These are phyloP conservation scores for Orestias chungarensis DNA, from an alignment of 2,797 vertebrate species.

Conservation along the genomic window DNA sequence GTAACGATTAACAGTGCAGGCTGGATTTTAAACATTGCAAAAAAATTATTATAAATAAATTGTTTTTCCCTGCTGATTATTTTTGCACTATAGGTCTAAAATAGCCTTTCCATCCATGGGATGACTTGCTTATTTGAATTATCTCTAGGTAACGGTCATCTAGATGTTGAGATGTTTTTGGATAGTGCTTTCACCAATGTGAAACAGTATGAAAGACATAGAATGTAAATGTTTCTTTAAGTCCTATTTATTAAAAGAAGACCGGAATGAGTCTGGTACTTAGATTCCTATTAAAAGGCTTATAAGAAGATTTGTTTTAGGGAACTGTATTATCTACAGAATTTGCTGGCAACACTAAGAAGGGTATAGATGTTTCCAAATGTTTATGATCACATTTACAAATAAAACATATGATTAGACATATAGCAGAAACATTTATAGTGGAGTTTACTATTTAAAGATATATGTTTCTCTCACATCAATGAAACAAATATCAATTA, in stretches of 20 bases:
- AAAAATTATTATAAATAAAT: conserved; percentile 36
- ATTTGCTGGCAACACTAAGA: conserved; percentile 49
- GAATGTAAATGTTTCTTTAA: conserved; percentile 84
- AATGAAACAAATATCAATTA: conserved; percentile 40
- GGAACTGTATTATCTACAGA: conserved; percentile 71
- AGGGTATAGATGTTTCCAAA: conserved; percentile 55
- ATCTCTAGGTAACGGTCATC: conserved; percentile 81
- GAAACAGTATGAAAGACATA: conserved; percentile 76
- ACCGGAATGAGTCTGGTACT: conserved; percentile 54
- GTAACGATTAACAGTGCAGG: conserved; percentile 19
- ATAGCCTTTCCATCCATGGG: conserved; percentile 75
- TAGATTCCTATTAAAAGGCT: conserved; percentile 69
- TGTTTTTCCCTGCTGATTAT: conserved; percentile 64
- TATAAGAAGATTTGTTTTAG: conserved; percentile 53
- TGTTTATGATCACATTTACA: conserved; percentile 46
- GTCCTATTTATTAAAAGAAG: conserved; percentile 81
- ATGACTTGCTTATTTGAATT: conserved; percentile 83
- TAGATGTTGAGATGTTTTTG: conserved; percentile 72
- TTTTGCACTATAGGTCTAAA: conserved; percentile 58
- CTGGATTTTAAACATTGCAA: conserved; percentile 29
- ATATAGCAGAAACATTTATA: conserved; percentile 42
- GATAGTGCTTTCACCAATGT: conserved; percentile 59
- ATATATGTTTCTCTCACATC: conserved; percentile 34
- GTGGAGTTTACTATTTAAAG: conserved; percentile 43
- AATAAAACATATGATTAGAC: conserved; percentile 18